Evolutionary conservation across 1,140 invertebrate species (phyloP), one percentile per base, ranked within the genome.

Genomic region (Augochlora pura): DNA sequence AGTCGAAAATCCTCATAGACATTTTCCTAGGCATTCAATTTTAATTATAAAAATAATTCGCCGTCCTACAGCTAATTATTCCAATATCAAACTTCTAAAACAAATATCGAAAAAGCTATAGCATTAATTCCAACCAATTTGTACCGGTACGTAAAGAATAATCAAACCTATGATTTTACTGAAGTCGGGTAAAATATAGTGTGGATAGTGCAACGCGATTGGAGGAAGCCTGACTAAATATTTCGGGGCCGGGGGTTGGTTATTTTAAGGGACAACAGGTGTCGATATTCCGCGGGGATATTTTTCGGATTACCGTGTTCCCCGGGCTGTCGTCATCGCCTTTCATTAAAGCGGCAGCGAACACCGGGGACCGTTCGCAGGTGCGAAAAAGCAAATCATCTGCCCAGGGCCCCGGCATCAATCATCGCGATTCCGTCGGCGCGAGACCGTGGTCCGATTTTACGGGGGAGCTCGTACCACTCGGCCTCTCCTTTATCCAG

Each of bases 191-290:
- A 1, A 32, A 32, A 32, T 32, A 2, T 32, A 32, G 32, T 32
- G 32, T 32, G 32, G 1, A 2, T 32, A 32, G 32, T 32, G 32
- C 4, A 4, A 32, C 32, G 32, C 32, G 1, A 4, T 32, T 4
- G 32, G 32, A 2, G 32, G 32, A 1, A 32, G 32, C 32, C 32
- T 32, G 32, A 32, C 32, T 32, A 32, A 32, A 32, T 32, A 32
- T 32, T 32, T 32, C 32, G 32, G 32, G 32, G 32, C 32, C 1
- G 12, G 9, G 10, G 10, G 9, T 2, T 59, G 63, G 71, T 76
- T 69, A 69, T 76, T 76, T 64, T 49, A 46, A 7, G 27, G 65
- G 57, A 77, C 66, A 81, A 77, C 73, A 77, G 78, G 66, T 77
- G 73, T 59, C 78, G 46, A 62, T 80, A 69, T 76, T 69, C 57